Percentiles rank a stretch among this genome's conserved stretches.
These are phyloP conservation scores for Chrysocyon brachyurus DNA, from an alignment of 2,797 vertebrate species.

Conservation along the genomic window DNA sequence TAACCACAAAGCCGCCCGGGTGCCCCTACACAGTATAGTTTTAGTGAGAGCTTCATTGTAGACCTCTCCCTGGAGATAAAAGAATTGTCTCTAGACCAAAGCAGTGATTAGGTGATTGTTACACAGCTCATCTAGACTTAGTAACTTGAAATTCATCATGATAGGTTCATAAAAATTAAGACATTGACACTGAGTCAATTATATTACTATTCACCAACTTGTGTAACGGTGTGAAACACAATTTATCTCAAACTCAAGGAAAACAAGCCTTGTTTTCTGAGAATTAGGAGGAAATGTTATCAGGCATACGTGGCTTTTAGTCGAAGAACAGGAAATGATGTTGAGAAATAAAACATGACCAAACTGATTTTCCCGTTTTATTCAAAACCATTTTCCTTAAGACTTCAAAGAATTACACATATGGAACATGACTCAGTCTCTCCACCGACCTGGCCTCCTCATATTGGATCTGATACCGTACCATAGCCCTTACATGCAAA, in stretches of 20 bases:
- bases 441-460: neutral
- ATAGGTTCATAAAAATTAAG: neutral
- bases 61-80: neutral
- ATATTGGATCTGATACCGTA: neutral
- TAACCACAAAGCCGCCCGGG: no score
- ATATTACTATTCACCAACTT: neutral
- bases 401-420: neutral
- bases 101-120: neutral
- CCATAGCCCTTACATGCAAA: no score
- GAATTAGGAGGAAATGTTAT: neutral
- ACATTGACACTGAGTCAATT: neutral
- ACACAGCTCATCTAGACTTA: neutral
- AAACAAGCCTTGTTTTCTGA: slow-evolving; percentile 44
- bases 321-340: slow-evolving; percentile 45
- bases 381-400: slow-evolving; percentile 38
- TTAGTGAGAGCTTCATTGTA: neutral
- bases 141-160: neutral
- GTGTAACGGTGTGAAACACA: neutral
- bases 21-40: neutral
- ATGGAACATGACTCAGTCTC: neutral
- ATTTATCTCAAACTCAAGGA: slow-evolving; percentile 43
- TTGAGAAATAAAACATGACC: slow-evolving; percentile 72
- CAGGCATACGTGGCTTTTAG: neutral
- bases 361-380: neutral
- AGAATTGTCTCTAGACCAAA: neutral